phyloP scores from a whole-genome alignment of 2,888 invertebrate genomes.

The Drosophila suboccidentalis region DNA sequence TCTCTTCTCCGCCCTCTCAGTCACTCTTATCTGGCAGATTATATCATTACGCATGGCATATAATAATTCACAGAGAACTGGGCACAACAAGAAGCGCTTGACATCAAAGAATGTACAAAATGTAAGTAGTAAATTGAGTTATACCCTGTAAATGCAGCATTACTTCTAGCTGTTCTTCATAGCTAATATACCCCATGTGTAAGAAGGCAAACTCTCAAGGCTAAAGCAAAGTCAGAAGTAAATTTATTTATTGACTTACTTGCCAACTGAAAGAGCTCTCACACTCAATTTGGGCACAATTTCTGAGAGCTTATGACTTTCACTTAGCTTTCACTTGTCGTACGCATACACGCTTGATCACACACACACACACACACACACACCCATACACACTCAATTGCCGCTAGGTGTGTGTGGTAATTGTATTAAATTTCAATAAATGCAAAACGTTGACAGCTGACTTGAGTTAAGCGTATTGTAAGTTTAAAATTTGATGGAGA shows the following conservation, averaged over 20 bases:
- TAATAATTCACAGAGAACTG: conserved; percentile 48
- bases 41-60: conserved; percentile 59
- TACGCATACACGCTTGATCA: conserved; percentile 13
- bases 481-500: conserved; percentile 4
- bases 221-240: conserved; percentile 52
- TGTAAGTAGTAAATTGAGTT: not conserved
- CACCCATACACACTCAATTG: not conserved
- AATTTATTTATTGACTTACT: conserved; percentile 76
- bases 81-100: not conserved
- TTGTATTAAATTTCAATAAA: conserved; percentile 80
- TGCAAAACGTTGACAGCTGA: conserved; percentile 24
- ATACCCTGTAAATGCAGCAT: conserved; percentile 17
- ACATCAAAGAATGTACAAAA: not conserved
- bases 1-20: not conserved
- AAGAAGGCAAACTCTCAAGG: conserved; percentile 4
- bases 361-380: conserved; percentile 1
- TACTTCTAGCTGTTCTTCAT: not conserved
- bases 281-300: conserved; percentile 30
- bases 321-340: conserved; percentile 55
- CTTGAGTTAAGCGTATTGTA: conserved; percentile 10
- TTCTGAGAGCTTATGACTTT: conserved; percentile 67
- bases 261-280: conserved; percentile 46
- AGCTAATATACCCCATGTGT: conserved; percentile 5
- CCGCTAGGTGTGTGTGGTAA: conserved; percentile 49
- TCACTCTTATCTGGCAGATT: conserved; percentile 39